Conservation (phyloP, 2,888 invertebrate species). For the Incurvaria masculella region DNA sequence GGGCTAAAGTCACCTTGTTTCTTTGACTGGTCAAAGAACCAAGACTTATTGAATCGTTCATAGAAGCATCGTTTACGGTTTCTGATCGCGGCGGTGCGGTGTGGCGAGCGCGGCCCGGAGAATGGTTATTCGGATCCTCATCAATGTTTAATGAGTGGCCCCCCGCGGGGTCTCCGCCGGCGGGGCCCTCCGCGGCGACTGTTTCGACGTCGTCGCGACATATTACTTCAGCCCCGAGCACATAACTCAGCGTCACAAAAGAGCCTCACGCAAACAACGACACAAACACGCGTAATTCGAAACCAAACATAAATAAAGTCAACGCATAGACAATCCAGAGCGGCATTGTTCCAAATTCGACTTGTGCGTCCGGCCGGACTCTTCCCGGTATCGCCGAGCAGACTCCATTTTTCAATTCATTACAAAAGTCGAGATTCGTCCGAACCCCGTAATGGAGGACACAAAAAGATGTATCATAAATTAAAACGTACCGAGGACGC, state of each 20-base stretch:
- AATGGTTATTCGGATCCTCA: conserved; percentile 41
- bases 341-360: conserved; percentile 26
- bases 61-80: too few species aligned
- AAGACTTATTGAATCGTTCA: too few species aligned
- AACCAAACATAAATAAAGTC: background rate
- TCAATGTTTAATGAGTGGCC: conserved; percentile 41
- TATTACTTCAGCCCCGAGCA: background rate
- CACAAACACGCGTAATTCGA: background rate
- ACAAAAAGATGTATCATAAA: conserved; percentile 52
- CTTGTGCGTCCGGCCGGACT: conserved; percentile 43
- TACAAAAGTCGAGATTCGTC: conserved; percentile 51
- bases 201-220: too few species aligned
- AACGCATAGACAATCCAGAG: background rate
- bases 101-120: conserved; percentile 19
- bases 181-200: background rate
- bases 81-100: too few species aligned
- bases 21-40: too few species aligned
- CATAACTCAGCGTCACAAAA: background rate
- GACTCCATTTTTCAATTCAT: conserved; percentile 50
- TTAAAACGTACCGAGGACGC: conserved; percentile 45
- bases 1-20: too few species aligned
- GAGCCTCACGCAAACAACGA: background rate
- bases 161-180: conserved; percentile 26
- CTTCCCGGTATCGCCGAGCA: conserved; percentile 41
- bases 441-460: conserved; percentile 36